Percentiles rank a stretch among this genome's conserved stretches.
phyloP scores from a whole-genome alignment of 2,888 invertebrate species.

The Lasius platythorax region DNA sequence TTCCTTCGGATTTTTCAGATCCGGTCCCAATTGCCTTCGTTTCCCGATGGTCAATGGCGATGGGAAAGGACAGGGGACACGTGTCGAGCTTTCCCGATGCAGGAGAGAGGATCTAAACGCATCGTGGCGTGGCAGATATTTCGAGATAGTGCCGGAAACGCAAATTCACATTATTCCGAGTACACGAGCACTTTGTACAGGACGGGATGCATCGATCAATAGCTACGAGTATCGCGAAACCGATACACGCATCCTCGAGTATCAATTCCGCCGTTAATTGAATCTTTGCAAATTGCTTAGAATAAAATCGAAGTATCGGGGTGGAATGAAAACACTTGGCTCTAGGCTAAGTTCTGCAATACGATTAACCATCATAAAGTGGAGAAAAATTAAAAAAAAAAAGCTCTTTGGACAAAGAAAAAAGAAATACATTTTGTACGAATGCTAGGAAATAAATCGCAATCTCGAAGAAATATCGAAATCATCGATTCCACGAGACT shows the following conservation, averaged over 20 bases:
- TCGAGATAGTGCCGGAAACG: constrained; percentile 47
- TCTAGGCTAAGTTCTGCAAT: not conserved
- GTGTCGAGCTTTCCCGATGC: constrained; percentile 30
- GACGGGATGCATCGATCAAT: constrained; percentile 52
- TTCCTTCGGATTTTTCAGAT: constrained; percentile 47
- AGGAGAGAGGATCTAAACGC: constrained; percentile 30
- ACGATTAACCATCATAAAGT: not conserved
- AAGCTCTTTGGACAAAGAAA: not conserved
- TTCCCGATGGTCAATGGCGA: not conserved
- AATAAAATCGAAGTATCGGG: constrained; percentile 3
- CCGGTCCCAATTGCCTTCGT: constrained; percentile 31
- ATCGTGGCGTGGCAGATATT: constrained; percentile 15
- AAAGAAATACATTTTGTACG: not conserved
- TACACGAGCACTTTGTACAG: constrained; percentile 52
- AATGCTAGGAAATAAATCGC: not conserved
- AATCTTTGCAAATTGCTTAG: constrained; percentile 21
- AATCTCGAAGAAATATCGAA: not conserved
- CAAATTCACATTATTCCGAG: constrained; percentile 56
- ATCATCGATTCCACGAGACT: not conserved
- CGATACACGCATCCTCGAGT: not conserved
- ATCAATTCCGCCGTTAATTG: constrained; percentile 30
- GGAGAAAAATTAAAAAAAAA: too few species aligned
- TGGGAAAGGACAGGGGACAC: constrained; percentile 27
- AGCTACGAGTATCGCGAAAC: constrained; percentile 16
- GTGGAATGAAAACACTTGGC: not conserved